A percentile compares a stretch with the other conserved stretches of the same genome.
Conservation (phyloP, 2,888 invertebrate species). For the Lycaena phlaeas region DNA sequence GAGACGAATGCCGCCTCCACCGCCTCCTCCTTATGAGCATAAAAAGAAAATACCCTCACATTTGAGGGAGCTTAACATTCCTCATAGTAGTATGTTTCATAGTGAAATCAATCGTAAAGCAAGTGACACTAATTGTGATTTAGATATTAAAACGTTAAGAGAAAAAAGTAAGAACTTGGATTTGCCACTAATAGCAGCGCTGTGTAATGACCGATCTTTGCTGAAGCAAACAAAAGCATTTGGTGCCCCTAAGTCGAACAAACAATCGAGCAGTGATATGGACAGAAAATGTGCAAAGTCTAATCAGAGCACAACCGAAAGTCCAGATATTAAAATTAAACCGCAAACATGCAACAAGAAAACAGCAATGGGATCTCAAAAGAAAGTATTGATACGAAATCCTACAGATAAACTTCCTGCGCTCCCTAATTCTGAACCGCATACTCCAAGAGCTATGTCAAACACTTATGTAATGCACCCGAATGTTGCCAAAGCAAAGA, state of each 20-base stretch:
- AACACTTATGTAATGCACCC: slow-evolving; percentile 80
- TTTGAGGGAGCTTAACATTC: slow-evolving; percentile 39
- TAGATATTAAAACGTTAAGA: slow-evolving; percentile 86
- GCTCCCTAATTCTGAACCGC: slow-evolving; percentile 66
- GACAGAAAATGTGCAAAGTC: slow-evolving; percentile 56
- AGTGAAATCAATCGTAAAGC: slow-evolving; percentile 46
- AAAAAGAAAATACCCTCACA: slow-evolving; percentile 73
- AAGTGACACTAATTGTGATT: slow-evolving; percentile 62
- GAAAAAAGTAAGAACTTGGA: slow-evolving; percentile 93
- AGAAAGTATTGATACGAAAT: slow-evolving; percentile 73
- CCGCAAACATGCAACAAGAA: slow-evolving; percentile 74
- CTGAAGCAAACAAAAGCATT: slow-evolving; percentile 91
- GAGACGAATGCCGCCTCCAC: slow-evolving; percentile 70
- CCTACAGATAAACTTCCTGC: slow-evolving; percentile 85
- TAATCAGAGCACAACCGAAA: slow-evolving; percentile 60
- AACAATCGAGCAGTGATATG: slow-evolving; percentile 54
- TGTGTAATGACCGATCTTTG: slow-evolving; percentile 93
- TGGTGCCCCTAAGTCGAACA: slow-evolving; percentile 79
- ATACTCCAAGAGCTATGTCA: slow-evolving; percentile 76
- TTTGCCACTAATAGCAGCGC: slow-evolving; percentile 91
- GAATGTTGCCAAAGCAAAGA: slow-evolving; percentile 55
- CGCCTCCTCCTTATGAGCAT: slow-evolving; percentile 67
- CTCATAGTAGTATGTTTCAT: slow-evolving; percentile 29
- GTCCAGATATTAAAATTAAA: slow-evolving; percentile 56
- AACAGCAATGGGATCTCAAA: slow-evolving; percentile 76